These are phyloP conservation scores for Eueremaeus valkanovi DNA, from an alignment of 2,888 invertebrate genomes.

Conservation along the genomic window DNA sequence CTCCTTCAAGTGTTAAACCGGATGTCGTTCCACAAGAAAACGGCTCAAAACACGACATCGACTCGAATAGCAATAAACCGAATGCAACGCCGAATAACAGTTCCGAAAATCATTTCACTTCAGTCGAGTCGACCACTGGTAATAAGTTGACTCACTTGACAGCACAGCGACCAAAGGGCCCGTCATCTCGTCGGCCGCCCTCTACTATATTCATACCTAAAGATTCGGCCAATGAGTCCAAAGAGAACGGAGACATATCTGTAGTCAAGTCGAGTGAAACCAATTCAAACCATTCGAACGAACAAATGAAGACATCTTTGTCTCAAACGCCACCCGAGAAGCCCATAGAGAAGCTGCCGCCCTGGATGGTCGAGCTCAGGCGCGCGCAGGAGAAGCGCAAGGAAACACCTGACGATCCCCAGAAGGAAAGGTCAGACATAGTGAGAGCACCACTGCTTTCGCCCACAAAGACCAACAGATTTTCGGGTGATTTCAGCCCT, in stretches of 20 bases:
- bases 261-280: background rate
- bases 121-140: slow-evolving; percentile 16
- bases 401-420: slow-evolving; percentile 17
- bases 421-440: too few species aligned
- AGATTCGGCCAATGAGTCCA: background rate
- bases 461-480: slow-evolving; percentile 35
- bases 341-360: slow-evolving; percentile 55
- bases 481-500: slow-evolving; percentile 31
- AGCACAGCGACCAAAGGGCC: slow-evolving; percentile 58
- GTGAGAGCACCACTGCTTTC: slow-evolving; percentile 10
- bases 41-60: slow-evolving; percentile 1
- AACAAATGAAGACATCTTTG: background rate
- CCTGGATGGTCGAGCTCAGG: slow-evolving; percentile 77
- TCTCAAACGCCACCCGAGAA: slow-evolving; percentile 47
- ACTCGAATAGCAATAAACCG: background rate
- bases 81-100: background rate
- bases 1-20: slow-evolving; percentile 26
- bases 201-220: slow-evolving; percentile 50
- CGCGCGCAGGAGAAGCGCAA: slow-evolving; percentile 60
- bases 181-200: slow-evolving; percentile 62
- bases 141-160: slow-evolving; percentile 53
- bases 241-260: slow-evolving; percentile 31
- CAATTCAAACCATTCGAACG: background rate
- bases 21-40: slow-evolving; percentile 36
- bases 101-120: background rate